Evolutionary conservation across 2,797 vertebrate species (phyloP).

Genomic region (Thunnus albacares): DNA sequence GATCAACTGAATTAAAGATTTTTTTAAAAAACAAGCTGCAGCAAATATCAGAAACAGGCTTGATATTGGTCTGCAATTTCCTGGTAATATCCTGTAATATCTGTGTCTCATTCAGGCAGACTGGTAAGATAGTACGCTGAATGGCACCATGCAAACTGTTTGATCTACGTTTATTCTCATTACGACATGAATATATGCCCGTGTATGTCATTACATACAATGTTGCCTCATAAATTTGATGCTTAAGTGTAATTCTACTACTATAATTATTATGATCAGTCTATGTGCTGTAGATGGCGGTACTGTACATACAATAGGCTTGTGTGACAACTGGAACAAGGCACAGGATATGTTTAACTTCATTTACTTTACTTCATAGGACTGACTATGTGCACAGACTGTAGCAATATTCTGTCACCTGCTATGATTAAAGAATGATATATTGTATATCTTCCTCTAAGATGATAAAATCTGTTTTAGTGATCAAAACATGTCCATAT

Average conservation of each 20-base stretch:
- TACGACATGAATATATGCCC: background rate
- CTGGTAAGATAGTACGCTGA: slow-evolving; percentile 23
- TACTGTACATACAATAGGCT: background rate
- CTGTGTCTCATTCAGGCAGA: background rate
- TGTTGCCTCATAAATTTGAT: slow-evolving; percentile 8
- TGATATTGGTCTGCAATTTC: slow-evolving; percentile 57
- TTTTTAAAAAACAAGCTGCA: slow-evolving; percentile 8
- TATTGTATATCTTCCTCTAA: background rate
- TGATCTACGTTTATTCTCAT: background rate
- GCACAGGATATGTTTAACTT: background rate
- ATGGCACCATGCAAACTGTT: slow-evolving; percentile 6
- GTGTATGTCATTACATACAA: background rate
- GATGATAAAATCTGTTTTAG: background rate
- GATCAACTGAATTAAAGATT: slow-evolving; percentile 21
- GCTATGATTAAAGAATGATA: too few relatives aligned
- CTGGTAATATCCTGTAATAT: slow-evolving; percentile 61
- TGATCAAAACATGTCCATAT: too few relatives aligned
- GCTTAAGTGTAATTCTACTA: background rate
- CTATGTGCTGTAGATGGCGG: slow-evolving; percentile 7
- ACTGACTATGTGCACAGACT: background rate
- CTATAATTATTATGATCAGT: background rate
- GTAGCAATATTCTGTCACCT: background rate
- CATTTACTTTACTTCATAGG: background rate
- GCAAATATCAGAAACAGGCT: slow-evolving; percentile 24
- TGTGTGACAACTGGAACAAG: background rate